Evolutionary conservation across 2,113 vertebrate species (phyloP), one percentile per base, ranked within the genome.

Genomic region (Lampris megalopsis): DNA sequence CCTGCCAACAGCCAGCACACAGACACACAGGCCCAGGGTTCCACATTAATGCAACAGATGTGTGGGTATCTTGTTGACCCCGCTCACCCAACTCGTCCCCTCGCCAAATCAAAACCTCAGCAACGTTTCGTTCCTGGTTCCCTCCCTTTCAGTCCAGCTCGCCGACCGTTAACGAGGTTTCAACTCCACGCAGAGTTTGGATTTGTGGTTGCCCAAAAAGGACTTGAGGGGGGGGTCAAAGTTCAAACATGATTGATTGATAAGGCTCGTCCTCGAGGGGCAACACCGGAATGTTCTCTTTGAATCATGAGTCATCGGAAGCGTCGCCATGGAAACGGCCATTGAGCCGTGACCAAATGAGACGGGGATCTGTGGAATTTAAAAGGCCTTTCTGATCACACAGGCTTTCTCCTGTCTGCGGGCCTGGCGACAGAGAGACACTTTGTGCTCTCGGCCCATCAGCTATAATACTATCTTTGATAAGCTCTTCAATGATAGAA

Each of bases 381-480:
- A 76, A 80, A 88, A 63, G 67, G 69, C 7, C 76, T 71, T 86
- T 70, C 71, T 56, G 68, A 82, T 74, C 60, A 69, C 59, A 89
- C 75, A 89, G 80, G 60, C 85, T 62, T 78, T 71, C 85, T 83
- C 81, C 85, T 91, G 81, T 89, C 59, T 52, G 60, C 83, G 5
- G 0, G 52, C 8, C 53, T 7, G 41, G 71, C 63, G 2, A 75
- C 82, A 87, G 76, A 86, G 86, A 88, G 81, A 78, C 82, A 83
- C 83, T 87, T 60, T 89, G 87, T 88, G 81, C 82, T 69, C 76
- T 83, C 48, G 66, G 74, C 38, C 67, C 62, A 68, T 75, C 78
- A 75, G 57, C 74, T 56, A 92, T 76, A 92, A 91, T 91, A 82
- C 88, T 35, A 81, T 79, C 86, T 83, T 89, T 90, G 87, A 91